A percentile compares a stretch with the other conserved stretches of the same genome.
phyloP scores from a whole-genome alignment of 2,888 invertebrate genomes.

The Abrostola tripartita region DNA sequence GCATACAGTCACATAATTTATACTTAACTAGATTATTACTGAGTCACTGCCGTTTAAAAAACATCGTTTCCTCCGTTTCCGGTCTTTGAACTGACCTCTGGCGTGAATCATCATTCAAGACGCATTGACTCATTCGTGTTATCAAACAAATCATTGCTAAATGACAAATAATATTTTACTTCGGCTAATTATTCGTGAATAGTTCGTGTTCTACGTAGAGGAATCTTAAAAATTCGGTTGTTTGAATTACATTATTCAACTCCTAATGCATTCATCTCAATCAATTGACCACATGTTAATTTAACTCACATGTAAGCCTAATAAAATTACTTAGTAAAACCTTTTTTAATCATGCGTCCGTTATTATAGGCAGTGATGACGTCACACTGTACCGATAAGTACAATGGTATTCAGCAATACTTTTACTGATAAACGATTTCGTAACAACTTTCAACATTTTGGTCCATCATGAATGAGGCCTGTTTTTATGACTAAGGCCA shows the following conservation, averaged over 20 bases:
- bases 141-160: slow-evolving; percentile 67
- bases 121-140: slow-evolving; percentile 66
- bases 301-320: slow-evolving; percentile 40
- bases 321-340: slow-evolving; percentile 29
- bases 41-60: slow-evolving; percentile 55
- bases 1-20: slow-evolving; percentile 23
- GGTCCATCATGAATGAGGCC: slow-evolving; percentile 37
- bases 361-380: slow-evolving; percentile 45
- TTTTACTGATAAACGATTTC: slow-evolving; percentile 47
- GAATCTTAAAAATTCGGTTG: slow-evolving; percentile 42
- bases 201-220: slow-evolving; percentile 45
- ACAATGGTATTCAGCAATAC: slow-evolving; percentile 45
- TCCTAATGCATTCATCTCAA: slow-evolving; percentile 39
- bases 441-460: slow-evolving; percentile 44
- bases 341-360: slow-evolving; percentile 45
- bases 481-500: slow-evolving; percentile 38
- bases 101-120: slow-evolving; percentile 56
- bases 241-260: slow-evolving; percentile 29
- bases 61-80: slow-evolving; percentile 62
- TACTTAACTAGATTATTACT: slow-evolving; percentile 40
- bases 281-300: slow-evolving; percentile 29
- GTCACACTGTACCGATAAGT: slow-evolving; percentile 49
- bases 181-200: slow-evolving; percentile 44
- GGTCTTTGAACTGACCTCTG: slow-evolving; percentile 55
- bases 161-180: slow-evolving; percentile 60